Evolutionary conservation across 2,113 vertebrate genomes (phyloP).

Genomic region (Heterotilapia buettikoferi): DNA sequence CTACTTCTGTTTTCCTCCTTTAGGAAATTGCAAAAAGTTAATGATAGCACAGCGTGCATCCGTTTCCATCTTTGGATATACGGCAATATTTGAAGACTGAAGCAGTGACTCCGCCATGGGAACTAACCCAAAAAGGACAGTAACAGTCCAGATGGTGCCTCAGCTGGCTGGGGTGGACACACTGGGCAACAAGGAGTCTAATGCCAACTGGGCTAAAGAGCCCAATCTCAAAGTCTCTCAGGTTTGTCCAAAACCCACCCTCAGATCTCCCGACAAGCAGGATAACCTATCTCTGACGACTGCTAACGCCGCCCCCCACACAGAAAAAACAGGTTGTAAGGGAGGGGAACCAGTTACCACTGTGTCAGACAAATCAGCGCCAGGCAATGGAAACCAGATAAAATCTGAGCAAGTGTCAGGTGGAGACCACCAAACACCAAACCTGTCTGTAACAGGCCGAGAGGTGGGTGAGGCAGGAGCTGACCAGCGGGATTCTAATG

Average conservation of each 20-base stretch:
- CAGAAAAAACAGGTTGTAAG: neutral
- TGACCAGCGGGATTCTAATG: conserved; percentile 46
- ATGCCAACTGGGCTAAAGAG: conserved; percentile 62
- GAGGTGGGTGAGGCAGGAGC: neutral
- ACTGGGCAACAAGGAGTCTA: conserved; percentile 63
- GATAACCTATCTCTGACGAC: conserved; percentile 11
- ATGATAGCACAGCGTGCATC: neutral
- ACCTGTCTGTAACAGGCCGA: neutral
- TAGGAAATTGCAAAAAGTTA: conserved; percentile 23
- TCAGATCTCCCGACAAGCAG: neutral
- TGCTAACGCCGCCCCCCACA: neutral
- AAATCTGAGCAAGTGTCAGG: conserved; percentile 19
- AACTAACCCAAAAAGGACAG: conserved; percentile 83
- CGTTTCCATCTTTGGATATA: conserved; percentile 48
- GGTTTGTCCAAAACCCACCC: conserved; percentile 36
- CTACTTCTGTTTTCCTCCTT: conserved; percentile 21
- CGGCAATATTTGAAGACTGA: conserved; percentile 15
- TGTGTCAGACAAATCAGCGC: neutral
- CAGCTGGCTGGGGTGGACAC: conserved; percentile 68
- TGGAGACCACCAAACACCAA: conserved; percentile 7
- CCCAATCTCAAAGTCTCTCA: conserved; percentile 65
- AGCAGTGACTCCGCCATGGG: conserved; percentile 80
- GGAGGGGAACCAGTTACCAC: neutral
- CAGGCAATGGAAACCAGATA: conserved; percentile 28
- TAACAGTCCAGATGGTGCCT: conserved; percentile 76